These are phyloP conservation scores for Phlogophora meticulosa DNA, from an alignment of 2,888 invertebrate genomes.

Conservation along the genomic window DNA sequence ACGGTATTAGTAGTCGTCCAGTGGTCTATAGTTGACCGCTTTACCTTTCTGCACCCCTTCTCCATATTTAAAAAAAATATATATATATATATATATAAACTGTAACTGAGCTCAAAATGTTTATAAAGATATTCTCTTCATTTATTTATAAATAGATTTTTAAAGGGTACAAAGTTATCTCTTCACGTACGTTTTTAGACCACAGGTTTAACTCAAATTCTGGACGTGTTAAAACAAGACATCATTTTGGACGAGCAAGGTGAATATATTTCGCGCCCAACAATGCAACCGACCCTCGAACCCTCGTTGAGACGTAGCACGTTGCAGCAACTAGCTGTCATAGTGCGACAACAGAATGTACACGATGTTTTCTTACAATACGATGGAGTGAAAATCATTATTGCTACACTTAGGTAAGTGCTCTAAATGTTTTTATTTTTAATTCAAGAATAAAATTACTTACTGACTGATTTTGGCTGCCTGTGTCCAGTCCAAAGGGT, in stretches of 20 bases:
- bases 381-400: conserved; percentile 89
- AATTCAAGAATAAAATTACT: too few species aligned
- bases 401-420: conserved; percentile 81
- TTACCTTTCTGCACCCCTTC: too few species aligned
- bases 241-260: conserved; percentile 79
- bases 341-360: conserved; percentile 92
- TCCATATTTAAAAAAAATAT: too few species aligned
- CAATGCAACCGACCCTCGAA: conserved; percentile 85
- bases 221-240: conserved; percentile 87
- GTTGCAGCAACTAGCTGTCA: conserved; percentile 92
- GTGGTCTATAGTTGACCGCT: too few species aligned
- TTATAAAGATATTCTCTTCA: too few species aligned
- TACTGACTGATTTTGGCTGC: too few species aligned
- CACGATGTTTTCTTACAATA: conserved; percentile 92
- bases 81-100: too few species aligned
- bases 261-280: conserved; percentile 68
- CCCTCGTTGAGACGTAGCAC: conserved; percentile 93
- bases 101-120: too few species aligned
- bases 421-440: neutral
- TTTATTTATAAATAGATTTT: too few species aligned
- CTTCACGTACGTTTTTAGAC: conserved; percentile 68
- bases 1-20: too few species aligned
- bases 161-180: too few species aligned
- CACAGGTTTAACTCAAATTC: conserved; percentile 82
- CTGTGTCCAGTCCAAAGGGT: too few species aligned